These are phyloP conservation scores for Pilophorus perplexus DNA, from an alignment of 2,888 invertebrate species.

Conservation along the genomic window DNA sequence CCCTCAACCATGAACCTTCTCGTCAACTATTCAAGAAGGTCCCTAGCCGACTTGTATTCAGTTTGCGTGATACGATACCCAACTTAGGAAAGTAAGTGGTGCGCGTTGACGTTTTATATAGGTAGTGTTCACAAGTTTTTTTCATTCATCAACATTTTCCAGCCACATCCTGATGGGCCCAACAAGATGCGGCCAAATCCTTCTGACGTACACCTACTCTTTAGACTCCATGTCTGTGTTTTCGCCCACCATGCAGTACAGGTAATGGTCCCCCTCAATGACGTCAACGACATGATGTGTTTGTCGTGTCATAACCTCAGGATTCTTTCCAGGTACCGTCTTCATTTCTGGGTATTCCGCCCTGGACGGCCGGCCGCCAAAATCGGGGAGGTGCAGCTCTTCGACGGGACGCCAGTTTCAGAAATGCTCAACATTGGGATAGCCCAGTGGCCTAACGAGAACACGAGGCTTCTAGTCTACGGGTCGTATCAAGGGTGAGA, in stretches of 20 bases:
- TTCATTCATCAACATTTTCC: slow-evolving; percentile 49
- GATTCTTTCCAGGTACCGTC: slow-evolving; percentile 64
- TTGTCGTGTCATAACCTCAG: no score
- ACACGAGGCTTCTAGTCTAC: slow-evolving; percentile 65
- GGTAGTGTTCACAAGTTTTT: not conserved
- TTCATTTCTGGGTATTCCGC: slow-evolving; percentile 66
- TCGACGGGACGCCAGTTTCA: slow-evolving; percentile 57
- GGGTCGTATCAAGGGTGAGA: slow-evolving; percentile 61
- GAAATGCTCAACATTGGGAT: slow-evolving; percentile 60
- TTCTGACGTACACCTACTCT: slow-evolving; percentile 79
- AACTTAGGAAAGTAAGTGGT: slow-evolving; percentile 48
- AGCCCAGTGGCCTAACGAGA: slow-evolving; percentile 69
- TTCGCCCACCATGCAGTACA: slow-evolving; percentile 50
- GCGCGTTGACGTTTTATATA: not conserved
- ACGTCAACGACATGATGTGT: no score
- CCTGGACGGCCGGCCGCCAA: slow-evolving; percentile 59
- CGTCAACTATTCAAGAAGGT: slow-evolving; percentile 47
- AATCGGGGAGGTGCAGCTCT: slow-evolving; percentile 61
- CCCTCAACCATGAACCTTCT: slow-evolving; percentile 46
- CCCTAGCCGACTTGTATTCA: slow-evolving; percentile 48
- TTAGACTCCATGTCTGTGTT: slow-evolving; percentile 51
- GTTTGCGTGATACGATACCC: slow-evolving; percentile 45
- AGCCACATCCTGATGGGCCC: slow-evolving; percentile 93
- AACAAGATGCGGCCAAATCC: slow-evolving; percentile 89
- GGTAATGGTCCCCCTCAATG: no score